Base-by-base conservation (phyloP, 2,888 invertebrate species). In the Poecilobothrus nobilitatus region DNA sequence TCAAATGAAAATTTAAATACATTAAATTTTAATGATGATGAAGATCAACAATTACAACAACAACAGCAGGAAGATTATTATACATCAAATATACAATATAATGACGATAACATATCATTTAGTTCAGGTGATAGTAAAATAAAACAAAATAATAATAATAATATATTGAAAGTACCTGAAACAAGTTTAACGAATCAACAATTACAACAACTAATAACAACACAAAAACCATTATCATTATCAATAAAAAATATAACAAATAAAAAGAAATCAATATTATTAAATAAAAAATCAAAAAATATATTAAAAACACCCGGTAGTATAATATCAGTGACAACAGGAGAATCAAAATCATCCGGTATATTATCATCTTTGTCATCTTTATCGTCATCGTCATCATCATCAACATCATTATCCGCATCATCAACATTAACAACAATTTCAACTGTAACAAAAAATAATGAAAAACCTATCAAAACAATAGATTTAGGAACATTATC, bases 71-170 rank as follows among this genome's bases (percentile, higher is more conserved):
- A 5, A 22, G 12, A 18, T 70, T 22, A 66, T 69, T 62, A 41
- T 22, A 33, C 9, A 21, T 61, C 33, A 37, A 75, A 76, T 76
- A 79, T 79, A 76, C 77, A 53, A 53, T 53, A 76, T 67, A 78
- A 78, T 71, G 78, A 80, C 75, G 80, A 79, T 74, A 79, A 79
- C 79, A 79, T 80, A 80, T 80, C 80, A 41, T 63, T 18, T 53
- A 53, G 15, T 78, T 78, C 79, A 71, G 79, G n/a, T 15, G 53
- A 53, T 53, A 53, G 53, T 53, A 53, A 12, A 18, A 53, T 53
- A 4, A 12, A 18, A 18, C 15, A 53, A 53, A 15, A 53, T 8
- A 37, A 37, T n/a, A n/a, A n/a, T n/a, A n/a, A n/a, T n/a, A n/a
- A n/a, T 53, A 12, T 15, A 53, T 9, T 18, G 9, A 53, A 53